phyloP scores from a whole-genome alignment of 1,140 invertebrate genomes.

The Brachionus paranguensis region DNA sequence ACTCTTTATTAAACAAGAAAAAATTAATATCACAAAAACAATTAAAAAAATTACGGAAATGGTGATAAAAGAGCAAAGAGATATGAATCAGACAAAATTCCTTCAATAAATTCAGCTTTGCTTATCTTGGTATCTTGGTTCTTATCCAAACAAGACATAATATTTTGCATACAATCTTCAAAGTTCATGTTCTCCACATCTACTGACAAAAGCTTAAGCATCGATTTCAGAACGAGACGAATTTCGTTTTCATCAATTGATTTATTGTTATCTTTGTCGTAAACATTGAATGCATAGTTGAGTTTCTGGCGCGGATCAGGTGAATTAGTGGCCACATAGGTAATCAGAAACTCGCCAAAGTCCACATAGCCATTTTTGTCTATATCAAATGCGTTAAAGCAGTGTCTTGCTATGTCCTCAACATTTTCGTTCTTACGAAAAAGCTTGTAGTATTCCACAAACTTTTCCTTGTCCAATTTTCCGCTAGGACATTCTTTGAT shows the following conservation, averaged over 20 bases:
- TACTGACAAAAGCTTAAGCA: conserved; percentile 21
- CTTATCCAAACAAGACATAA: conserved; percentile 13
- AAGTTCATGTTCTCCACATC: conserved; percentile 18
- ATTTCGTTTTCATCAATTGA: conserved; percentile 27
- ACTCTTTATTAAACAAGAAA: neutral
- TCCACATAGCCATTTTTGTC: conserved; percentile 39
- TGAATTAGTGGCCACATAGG: neutral
- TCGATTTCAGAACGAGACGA: conserved; percentile 12
- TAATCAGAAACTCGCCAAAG: conserved; percentile 39
- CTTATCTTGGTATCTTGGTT: conserved; percentile 32
- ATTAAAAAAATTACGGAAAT: neutral
- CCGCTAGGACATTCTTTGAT: conserved; percentile 25
- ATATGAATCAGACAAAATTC: conserved; percentile 36
- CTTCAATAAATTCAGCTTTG: conserved; percentile 35
- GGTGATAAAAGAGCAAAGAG: conserved; percentile 30
- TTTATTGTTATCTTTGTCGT: conserved; percentile 39
- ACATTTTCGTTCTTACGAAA: conserved; percentile 32
- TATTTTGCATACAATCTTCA: conserved; percentile 17
- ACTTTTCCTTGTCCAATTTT: conserved; percentile 18
- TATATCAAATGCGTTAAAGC: conserved; percentile 29
- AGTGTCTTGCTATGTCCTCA: conserved; percentile 6
- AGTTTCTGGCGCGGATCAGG: neutral
- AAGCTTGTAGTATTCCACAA: conserved; percentile 16
- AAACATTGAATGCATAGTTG: conserved; percentile 36
- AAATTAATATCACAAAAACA: neutral